Conservation (phyloP, 92 coral and sea anemone genomes). For the Isaurus tuberculatus region DNA sequence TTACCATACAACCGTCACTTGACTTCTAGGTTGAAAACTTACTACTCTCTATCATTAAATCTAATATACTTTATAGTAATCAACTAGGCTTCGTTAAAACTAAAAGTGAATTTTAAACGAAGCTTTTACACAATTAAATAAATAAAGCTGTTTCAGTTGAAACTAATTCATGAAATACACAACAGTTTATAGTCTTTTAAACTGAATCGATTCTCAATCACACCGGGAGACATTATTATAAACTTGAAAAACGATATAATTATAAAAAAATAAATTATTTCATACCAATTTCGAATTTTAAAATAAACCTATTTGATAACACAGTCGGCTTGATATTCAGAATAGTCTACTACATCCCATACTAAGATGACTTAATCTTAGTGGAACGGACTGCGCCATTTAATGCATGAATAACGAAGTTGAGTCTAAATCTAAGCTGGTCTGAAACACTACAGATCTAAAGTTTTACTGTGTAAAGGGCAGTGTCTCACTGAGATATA, state of each 20-base stretch:
- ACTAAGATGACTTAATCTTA: neutral
- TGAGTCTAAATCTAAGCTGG: neutral
- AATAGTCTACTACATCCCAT: neutral
- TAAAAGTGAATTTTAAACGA: no score
- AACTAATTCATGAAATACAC: neutral
- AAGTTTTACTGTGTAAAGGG: neutral
- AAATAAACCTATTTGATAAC: neutral
- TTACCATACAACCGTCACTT: neutral
- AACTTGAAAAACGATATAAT: neutral
- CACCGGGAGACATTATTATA: neutral
- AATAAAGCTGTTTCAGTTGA: neutral
- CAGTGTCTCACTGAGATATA: neutral
- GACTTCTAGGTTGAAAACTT: neutral
- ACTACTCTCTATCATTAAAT: neutral
- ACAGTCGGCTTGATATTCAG: neutral
- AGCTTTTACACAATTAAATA: no score
- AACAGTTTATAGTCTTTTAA: neutral
- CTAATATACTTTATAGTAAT: no score
- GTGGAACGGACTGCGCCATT: neutral
- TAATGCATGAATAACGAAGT: neutral
- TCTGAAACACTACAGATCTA: neutral
- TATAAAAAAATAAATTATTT: neutral
- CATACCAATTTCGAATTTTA: neutral
- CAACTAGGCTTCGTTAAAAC: no score
- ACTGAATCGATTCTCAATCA: neutral